These are phyloP conservation scores for Brachypalpus laphriformis DNA, from an alignment of 2,888 invertebrate species.

Conservation along the genomic window DNA sequence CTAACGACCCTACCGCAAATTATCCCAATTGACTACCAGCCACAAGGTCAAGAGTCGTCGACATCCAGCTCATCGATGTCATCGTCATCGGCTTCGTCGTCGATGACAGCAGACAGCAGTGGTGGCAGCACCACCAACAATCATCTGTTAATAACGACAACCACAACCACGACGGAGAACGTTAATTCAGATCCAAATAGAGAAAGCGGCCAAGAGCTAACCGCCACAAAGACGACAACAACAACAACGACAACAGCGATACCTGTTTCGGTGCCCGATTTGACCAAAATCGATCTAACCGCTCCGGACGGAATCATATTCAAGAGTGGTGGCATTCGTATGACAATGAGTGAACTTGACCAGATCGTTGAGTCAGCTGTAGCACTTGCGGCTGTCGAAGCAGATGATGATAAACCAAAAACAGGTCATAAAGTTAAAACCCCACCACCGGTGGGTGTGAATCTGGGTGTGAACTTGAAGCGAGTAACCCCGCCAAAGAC, in stretches of 20 bases:
- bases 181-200: conserved; percentile 70
- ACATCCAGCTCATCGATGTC: conserved; percentile 66
- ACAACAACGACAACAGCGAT: conserved; percentile 70
- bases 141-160: conserved; percentile 64
- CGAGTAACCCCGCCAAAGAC: conserved; percentile 80
- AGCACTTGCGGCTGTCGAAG: conserved; percentile 75
- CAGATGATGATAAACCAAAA: conserved; percentile 74
- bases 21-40: conserved; percentile 69
- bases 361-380: conserved; percentile 75
- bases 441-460: conserved; percentile 81
- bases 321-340: conserved; percentile 70
- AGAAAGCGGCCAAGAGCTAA: conserved; percentile 68
- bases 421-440: conserved; percentile 80
- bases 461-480: conserved; percentile 80
- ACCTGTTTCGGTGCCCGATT: conserved; percentile 78
- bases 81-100: conserved; percentile 76
- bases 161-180: conserved; percentile 72
- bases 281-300: conserved; percentile 80
- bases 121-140: conserved; percentile 50
- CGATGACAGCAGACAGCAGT: conserved; percentile 41
- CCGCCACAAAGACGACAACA: conserved; percentile 65
- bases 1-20: conserved; percentile 73
- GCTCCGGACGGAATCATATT: conserved; percentile 75
- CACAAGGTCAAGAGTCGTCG: conserved; percentile 70
- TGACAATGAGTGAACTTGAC: conserved; percentile 71